Evolutionary conservation across 2,888 invertebrate genomes (phyloP).

Genomic region (Onthophagus sagittarius): DNA sequence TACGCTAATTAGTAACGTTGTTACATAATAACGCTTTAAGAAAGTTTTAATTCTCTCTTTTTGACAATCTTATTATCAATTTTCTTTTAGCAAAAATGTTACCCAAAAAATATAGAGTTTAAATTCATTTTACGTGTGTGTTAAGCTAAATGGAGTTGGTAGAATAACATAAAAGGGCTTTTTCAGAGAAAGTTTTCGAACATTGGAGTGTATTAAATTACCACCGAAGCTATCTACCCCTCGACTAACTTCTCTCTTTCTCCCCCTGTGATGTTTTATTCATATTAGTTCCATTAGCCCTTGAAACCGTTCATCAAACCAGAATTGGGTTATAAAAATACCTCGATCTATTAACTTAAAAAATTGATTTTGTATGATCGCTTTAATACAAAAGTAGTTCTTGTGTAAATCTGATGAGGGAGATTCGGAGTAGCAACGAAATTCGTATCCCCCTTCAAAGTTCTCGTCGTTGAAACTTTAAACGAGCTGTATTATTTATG

Average conservation of each 20-base stretch:
- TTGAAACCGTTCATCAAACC: not conserved
- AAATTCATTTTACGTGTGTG: not conserved
- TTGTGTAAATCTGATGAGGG: not conserved
- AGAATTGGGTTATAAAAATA: not conserved
- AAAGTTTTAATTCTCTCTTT: no score
- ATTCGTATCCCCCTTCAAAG: not conserved
- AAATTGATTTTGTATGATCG: not conserved
- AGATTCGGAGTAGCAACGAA: not conserved
- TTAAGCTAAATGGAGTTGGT: not conserved
- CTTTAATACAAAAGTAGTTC: not conserved
- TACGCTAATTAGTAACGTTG: no score
- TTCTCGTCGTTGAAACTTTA: constrained; percentile 9
- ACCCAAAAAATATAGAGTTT: no score
- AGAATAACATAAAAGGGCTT: not conserved
- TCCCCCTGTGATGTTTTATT: not conserved
- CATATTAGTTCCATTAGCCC: not conserved
- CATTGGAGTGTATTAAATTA: not conserved
- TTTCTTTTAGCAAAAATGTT: no score
- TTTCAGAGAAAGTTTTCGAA: not conserved
- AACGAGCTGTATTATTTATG: constrained; percentile 11
- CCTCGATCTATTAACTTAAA: not conserved
- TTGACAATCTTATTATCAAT: no score
- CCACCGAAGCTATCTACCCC: not conserved
- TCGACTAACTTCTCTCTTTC: not conserved
- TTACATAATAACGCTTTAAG: no score